A percentile compares a stretch with the other conserved stretches of the same genome.
Evolutionary conservation across 2,888 invertebrate species (phyloP).

Genomic region (Epinotia brunnichana): DNA sequence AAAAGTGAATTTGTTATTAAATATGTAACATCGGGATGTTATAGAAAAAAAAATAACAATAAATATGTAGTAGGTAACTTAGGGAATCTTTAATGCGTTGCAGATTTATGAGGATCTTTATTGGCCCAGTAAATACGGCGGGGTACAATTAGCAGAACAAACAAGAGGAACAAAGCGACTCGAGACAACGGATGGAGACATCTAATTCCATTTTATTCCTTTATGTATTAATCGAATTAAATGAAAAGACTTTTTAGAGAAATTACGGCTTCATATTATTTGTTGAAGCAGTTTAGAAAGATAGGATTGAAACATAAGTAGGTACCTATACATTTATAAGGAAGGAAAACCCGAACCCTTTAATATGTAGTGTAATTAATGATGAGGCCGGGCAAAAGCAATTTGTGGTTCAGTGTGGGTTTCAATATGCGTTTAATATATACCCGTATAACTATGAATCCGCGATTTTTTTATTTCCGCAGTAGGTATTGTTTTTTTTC

Average conservation of each 20-base stretch:
- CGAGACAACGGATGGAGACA: conserved; percentile 54
- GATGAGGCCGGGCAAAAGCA: background rate
- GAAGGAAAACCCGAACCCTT: background rate
- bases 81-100: conserved; percentile 56
- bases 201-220: conserved; percentile 57
- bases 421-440: too few relatives aligned
- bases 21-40: background rate
- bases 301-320: conserved; percentile 16
- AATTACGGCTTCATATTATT: conserved; percentile 43
- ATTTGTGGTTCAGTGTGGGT: too few relatives aligned
- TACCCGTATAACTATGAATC: too few relatives aligned
- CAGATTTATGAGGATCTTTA: conserved; percentile 62
- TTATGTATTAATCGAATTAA: conserved; percentile 55
- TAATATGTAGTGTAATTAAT: background rate
- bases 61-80: conserved; percentile 49
- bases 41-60: conserved; percentile 11
- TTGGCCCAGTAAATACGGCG: conserved; percentile 60
- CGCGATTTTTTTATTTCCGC: too few relatives aligned
- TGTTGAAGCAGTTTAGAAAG: conserved; percentile 4
- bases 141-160: conserved; percentile 62
- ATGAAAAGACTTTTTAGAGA: conserved; percentile 45
- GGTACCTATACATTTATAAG: background rate
- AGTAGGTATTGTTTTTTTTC: too few relatives aligned
- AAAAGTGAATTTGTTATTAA: too few relatives aligned
- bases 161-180: conserved; percentile 60